Evolutionary conservation across 2,797 vertebrate species (phyloP).

Genomic region (Bradypus variegatus): DNA sequence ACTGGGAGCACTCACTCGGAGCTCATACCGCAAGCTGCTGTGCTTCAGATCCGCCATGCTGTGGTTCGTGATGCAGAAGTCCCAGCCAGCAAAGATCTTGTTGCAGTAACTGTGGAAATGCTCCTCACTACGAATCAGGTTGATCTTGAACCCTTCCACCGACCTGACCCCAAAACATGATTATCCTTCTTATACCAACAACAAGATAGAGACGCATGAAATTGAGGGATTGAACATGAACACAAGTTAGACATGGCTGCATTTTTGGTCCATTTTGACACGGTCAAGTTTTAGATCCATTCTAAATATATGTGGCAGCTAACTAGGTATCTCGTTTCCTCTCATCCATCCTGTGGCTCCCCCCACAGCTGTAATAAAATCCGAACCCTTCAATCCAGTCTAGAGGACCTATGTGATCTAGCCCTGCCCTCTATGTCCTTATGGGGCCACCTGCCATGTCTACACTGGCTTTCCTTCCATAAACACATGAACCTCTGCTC

Average conservation of each 20-base stretch:
- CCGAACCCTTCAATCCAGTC: not conserved
- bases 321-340: not conserved
- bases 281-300: not conserved
- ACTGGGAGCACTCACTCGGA: slow-evolving; percentile 76
- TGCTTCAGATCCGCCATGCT: slow-evolving; percentile 81
- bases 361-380: not conserved
- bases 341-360: not conserved
- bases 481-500: not conserved
- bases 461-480: not conserved
- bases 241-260: not conserved
- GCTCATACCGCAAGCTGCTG: slow-evolving; percentile 87
- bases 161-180: slow-evolving; percentile 76
- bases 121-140: slow-evolving; percentile 84
- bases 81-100: slow-evolving; percentile 97
- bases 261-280: not conserved
- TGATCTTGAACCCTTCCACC: slow-evolving; percentile 87
- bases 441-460: not conserved
- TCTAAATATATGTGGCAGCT: not conserved
- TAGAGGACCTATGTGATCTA: not conserved
- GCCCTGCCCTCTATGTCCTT: not conserved
- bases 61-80: slow-evolving; percentile 91
- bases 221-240: not conserved
- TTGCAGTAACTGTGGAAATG: slow-evolving; percentile 97
- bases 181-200: not conserved
- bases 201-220: not conserved